Evolutionary conservation across 2,113 vertebrate genomes (phyloP), one percentile per base, ranked within the genome.

Genomic region (Lepidiolamprologus cunningtoni): DNA sequence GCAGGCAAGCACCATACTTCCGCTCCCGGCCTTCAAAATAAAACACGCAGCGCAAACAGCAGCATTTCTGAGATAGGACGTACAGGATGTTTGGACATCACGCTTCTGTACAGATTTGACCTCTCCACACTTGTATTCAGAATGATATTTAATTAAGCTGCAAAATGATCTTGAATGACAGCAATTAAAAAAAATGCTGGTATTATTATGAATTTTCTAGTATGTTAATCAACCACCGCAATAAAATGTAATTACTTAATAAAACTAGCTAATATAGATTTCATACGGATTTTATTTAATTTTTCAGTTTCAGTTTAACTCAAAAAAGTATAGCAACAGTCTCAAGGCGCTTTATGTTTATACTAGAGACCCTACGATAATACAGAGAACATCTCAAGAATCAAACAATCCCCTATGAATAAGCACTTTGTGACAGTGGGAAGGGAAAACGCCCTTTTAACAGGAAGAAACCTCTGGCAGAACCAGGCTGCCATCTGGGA

Each of bases 1-100:
- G 5, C 47, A 19, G 45, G 1, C 4, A 23, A 47, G 28, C 84
- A 7, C 47, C 2, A 1, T 0, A 21, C 81, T 90, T 94, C 91
- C 91, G 73, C n/a, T 8, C 7, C 1, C 1, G 0, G 0, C 37
- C 6, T 88, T 93, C 90, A 89, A 40, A 93, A 92, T 92, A 94
- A 91, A 85, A 84, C 21, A 19, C 71, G 23, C 16, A 66, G 9
- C 0, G 31, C 31, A 12, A 37, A 66, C 4, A 66, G 61, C 1
- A 21, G 10, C n/a, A 71, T 71, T 12, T 66, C 10, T 21, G 33
- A 37, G 33, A 37, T 37, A 4, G 61, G 33, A 71, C 2, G n/a
- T 71, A 21, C 3, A 37, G 33, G 33, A 71, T 42, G 35, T 71
- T 42, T 23, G 33, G 61, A 35, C 61, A 63, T 35, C 58, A n/a